A percentile compares a stretch with the other conserved stretches of the same genome.
Evolutionary conservation across 2,888 invertebrate species (phyloP).

Genomic region (Acanthosepion esculentum): DNA sequence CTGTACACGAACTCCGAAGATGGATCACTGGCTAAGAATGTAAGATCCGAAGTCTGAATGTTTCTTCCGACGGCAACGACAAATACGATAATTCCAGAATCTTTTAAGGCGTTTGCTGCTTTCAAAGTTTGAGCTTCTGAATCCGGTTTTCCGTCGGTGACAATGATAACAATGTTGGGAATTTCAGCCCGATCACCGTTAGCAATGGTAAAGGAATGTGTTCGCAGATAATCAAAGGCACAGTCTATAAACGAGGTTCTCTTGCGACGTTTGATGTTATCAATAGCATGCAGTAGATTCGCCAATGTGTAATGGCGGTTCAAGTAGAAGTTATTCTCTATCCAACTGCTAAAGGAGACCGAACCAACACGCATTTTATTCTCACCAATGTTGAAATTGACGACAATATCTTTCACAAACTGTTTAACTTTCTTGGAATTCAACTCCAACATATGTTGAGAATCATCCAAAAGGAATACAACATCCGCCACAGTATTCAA

Average conservation of each 20-base stretch:
- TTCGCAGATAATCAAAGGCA: background rate
- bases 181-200: constrained; percentile 60
- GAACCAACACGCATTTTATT: background rate
- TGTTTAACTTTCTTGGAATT: background rate
- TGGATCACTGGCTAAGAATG: constrained; percentile 64
- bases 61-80: constrained; percentile 64
- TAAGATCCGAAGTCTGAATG: constrained; percentile 58
- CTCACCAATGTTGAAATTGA: background rate
- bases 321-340: background rate
- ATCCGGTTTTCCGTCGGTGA: constrained; percentile 66
- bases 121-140: constrained; percentile 56
- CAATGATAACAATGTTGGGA: constrained; percentile 64
- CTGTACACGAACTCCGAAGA: constrained; percentile 64
- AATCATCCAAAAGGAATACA: background rate
- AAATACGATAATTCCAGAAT: constrained; percentile 57
- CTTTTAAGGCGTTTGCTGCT: constrained; percentile 57
- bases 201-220: constrained; percentile 55
- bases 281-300: background rate
- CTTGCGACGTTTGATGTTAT: background rate
- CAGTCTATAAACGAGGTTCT: background rate
- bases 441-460: background rate
- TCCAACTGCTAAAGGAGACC: background rate
- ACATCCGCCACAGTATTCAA: background rate
- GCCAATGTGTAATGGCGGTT: background rate
- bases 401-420: background rate